These are phyloP conservation scores for Oncorhynchus clarkii DNA, from an alignment of 2,113 vertebrate genomes.

Conservation along the genomic window DNA sequence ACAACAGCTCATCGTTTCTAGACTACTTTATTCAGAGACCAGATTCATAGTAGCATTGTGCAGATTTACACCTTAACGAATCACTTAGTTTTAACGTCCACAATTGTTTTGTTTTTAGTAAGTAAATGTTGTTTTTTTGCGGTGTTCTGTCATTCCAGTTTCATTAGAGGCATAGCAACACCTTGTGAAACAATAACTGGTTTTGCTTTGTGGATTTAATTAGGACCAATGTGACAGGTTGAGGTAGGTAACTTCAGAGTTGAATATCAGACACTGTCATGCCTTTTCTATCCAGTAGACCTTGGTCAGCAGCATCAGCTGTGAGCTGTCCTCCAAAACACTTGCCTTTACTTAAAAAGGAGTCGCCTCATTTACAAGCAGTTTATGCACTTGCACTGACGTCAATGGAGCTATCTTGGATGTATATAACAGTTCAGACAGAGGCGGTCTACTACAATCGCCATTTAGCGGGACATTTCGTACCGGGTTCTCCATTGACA, in stretches of 20 bases:
- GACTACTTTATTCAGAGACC: neutral
- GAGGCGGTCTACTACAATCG: slow-evolving; percentile 44
- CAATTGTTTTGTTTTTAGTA: neutral
- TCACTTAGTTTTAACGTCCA: neutral
- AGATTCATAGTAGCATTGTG: neutral
- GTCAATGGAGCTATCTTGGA: slow-evolving; percentile 75
- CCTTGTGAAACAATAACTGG: too few species aligned
- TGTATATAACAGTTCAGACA: slow-evolving; percentile 75
- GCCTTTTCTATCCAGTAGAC: slow-evolving; percentile 16
- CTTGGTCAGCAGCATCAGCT: slow-evolving; percentile 10
- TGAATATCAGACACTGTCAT: neutral
- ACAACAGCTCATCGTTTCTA: slow-evolving; percentile 2
- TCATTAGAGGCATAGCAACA: neutral
- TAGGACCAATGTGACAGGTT: neutral
- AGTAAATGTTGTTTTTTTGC: neutral
- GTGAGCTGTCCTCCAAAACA: slow-evolving; percentile 29
- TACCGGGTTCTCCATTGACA: slow-evolving; percentile 23
- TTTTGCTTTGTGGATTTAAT: neutral
- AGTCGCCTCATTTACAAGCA: slow-evolving; percentile 67
- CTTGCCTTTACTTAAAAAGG: slow-evolving; percentile 33
- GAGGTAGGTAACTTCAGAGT: neutral
- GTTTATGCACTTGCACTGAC: slow-evolving; percentile 75
- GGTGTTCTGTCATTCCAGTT: neutral
- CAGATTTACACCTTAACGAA: neutral
- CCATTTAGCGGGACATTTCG: slow-evolving; percentile 52